A percentile compares a stretch with the other conserved stretches of the same genome.
phyloP scores from a whole-genome alignment of 2,888 invertebrate species.

The Timandra comae region DNA sequence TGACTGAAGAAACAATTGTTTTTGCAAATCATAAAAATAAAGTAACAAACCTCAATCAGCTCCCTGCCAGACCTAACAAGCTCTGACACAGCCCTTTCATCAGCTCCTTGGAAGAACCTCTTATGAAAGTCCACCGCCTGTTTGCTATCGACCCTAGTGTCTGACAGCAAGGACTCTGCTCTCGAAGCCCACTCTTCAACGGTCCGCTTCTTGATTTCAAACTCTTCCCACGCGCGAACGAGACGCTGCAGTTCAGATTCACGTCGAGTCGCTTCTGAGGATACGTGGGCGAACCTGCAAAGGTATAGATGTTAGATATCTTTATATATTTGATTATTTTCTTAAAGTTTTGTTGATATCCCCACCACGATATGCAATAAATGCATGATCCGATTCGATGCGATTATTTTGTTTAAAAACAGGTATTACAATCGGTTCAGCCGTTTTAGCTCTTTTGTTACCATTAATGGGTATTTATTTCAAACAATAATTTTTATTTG shows the following conservation, averaged over 20 bases:
- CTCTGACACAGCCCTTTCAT: constrained; percentile 89
- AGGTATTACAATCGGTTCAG: no score
- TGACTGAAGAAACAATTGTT: no score
- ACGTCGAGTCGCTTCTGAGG: constrained; percentile 84
- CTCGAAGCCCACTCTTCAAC: constrained; percentile 92
- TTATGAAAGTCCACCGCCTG: constrained; percentile 90
- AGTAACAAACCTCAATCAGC: constrained; percentile 78
- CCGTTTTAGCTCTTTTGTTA: no score
- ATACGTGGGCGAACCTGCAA: constrained; percentile 84
- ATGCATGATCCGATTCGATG: no score
- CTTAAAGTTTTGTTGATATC: no score
- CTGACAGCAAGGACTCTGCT: constrained; percentile 88
- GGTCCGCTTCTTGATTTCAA: constrained; percentile 84
- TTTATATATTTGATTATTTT: no score
- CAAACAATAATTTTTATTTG: no score
- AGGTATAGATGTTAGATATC: no score
- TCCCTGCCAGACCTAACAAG: constrained; percentile 87
- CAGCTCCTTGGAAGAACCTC: constrained; percentile 90
- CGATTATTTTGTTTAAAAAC: no score
- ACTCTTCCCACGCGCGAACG: constrained; percentile 89
- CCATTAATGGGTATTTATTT: no score
- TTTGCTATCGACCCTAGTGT: constrained; percentile 86
- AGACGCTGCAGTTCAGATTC: constrained; percentile 88
- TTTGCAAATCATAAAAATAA: no score
- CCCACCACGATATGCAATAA: no score